phyloP scores from a whole-genome alignment of 2,797 vertebrate genomes.

The Erpetoichthys calabaricus region DNA sequence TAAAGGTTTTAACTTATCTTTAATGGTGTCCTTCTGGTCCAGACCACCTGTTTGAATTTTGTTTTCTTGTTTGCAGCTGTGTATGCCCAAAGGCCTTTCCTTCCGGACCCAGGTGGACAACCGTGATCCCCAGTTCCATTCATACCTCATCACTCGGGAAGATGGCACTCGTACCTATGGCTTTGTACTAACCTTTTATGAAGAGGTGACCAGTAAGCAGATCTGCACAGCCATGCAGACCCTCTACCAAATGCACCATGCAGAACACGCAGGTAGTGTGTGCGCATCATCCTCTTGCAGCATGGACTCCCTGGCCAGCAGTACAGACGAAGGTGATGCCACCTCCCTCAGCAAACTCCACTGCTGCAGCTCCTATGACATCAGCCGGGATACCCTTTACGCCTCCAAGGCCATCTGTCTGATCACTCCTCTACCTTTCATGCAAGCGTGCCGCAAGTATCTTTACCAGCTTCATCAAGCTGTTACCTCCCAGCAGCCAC shows the following conservation, averaged over 20 bases:
- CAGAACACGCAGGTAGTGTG: conserved; percentile 66
- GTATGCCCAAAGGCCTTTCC: conserved; percentile 89
- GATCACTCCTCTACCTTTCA: conserved; percentile 85
- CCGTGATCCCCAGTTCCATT: conserved; percentile 77
- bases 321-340: conserved; percentile 67
- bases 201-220: conserved; percentile 80
- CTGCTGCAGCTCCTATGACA: conserved; percentile 65
- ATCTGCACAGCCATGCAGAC: conserved; percentile 94
- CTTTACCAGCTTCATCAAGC: conserved; percentile 79
- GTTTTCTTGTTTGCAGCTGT: conserved; percentile 52
- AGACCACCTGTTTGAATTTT: background rate
- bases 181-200: conserved; percentile 88
- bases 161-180: conserved; percentile 83
- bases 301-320: conserved; percentile 88
- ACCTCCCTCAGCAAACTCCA: conserved; percentile 42
- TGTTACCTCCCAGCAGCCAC: conserved; percentile 67
- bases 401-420: conserved; percentile 92
- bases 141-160: conserved; percentile 75
- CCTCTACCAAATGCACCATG: conserved; percentile 89
- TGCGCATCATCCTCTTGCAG: conserved; percentile 74
- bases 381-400: conserved; percentile 73
- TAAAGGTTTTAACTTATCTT: no score
- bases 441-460: conserved; percentile 84
- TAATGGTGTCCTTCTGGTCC: background rate
- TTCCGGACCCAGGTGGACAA: conserved; percentile 77